Evolutionary conservation across 2,888 invertebrate species (phyloP).

Genomic region (Machimus rusticus): DNA sequence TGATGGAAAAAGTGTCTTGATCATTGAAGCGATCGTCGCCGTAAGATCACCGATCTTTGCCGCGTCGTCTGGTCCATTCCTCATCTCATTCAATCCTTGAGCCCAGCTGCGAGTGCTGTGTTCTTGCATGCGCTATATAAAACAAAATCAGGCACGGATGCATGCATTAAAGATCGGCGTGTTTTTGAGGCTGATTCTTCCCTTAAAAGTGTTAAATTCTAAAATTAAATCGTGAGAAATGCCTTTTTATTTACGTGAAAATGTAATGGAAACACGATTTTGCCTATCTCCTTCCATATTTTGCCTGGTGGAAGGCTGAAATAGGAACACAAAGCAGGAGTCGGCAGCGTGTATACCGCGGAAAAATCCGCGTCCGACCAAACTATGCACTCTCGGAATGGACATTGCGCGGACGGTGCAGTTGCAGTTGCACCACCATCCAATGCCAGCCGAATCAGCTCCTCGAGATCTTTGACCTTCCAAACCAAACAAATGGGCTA

Average conservation of each 20-base stretch:
- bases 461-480: slow-evolving; percentile 35
- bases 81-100: neutral
- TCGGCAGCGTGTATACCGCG: neutral
- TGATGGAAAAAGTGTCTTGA: neutral
- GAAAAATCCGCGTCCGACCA: neutral
- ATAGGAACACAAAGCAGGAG: neutral
- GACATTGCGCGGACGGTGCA: neutral
- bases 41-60: neutral
- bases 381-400: neutral
- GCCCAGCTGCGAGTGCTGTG: neutral
- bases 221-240: slow-evolving; percentile 40
- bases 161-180: neutral
- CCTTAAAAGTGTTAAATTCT: slow-evolving; percentile 35
- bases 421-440: neutral
- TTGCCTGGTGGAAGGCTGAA: neutral
- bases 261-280: neutral
- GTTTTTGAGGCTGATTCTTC: slow-evolving; percentile 6
- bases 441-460: neutral
- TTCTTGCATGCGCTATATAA: neutral
- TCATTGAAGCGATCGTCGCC: neutral
- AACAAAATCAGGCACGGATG: neutral
- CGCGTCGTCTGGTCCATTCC: neutral
- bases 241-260: neutral
- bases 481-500: slow-evolving; percentile 23
- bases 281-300: neutral